phyloP scores from a whole-genome alignment of 2,113 vertebrate genomes.

The Macrotus californicus region DNA sequence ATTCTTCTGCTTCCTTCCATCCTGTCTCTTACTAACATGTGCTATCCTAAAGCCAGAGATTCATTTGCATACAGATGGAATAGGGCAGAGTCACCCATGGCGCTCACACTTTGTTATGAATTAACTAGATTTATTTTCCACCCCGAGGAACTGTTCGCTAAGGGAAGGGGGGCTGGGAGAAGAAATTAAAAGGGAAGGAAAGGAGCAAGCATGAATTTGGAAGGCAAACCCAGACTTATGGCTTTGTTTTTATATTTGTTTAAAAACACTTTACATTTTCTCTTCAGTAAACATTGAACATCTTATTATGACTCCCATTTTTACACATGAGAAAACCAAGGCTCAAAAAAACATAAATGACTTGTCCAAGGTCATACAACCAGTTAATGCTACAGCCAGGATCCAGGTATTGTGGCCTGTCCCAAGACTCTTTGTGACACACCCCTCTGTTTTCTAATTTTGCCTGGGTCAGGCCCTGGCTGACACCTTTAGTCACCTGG shows the following conservation, averaged over 20 bases:
- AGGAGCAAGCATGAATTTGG: neutral
- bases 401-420: neutral
- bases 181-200: neutral
- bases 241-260: neutral
- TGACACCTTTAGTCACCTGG: neutral
- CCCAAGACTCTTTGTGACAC: neutral
- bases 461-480: neutral
- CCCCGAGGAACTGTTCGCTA: neutral
- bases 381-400: neutral
- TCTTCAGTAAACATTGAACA: neutral
- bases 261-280: constrained; percentile 6
- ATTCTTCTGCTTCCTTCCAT: neutral
- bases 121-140: constrained; percentile 7
- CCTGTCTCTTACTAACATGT: neutral
- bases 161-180: neutral
- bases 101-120: constrained; percentile 13
- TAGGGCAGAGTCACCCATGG: neutral
- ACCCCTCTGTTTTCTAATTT: neutral
- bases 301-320: neutral
- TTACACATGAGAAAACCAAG: neutral
- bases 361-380: neutral
- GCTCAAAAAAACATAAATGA: neutral
- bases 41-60: neutral
- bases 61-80: neutral
- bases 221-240: neutral